Base-by-base conservation (phyloP, 92 coral and sea anemone species). In the Palythoa heliodiscus region DNA sequence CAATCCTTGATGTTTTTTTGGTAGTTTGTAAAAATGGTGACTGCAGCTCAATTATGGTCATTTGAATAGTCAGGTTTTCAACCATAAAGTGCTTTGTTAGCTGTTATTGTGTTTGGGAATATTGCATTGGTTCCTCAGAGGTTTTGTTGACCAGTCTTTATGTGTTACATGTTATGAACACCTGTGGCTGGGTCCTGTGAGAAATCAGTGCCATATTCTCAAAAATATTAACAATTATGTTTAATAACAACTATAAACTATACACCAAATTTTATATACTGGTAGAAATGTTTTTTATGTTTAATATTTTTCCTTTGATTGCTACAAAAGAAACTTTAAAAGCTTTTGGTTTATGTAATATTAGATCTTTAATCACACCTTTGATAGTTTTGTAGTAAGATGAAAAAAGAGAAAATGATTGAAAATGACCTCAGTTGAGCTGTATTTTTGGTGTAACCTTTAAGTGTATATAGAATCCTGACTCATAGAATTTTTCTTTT, bases 11-110 rank as follows among this genome's bases (percentile, higher is more conserved):
- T 78, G 58, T 80, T 52, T 16, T 80, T 80, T 39, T 43, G 39
- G 39, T 80, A 64, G 24, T 22, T 70, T 80, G 53, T 80, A n/a
- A 19, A 19, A 43, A 11, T 17, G 17, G 84, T 80, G 22, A 50
- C 66, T 80, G 72, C 84, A 80, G 84, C 84, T 80, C 84, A 80
- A 16, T 48, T 67, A 2, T 64, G 74, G 84, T 80, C 84, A 80
- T 80, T 80, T 67, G 74, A 67, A 9, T 11, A 39, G 35, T 79
- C n/a, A 79, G 11, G 25, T 2, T 79, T 43, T 48, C 19, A 52
- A 23, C 23, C 6, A 22, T 66, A 35, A 40, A 13, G 17, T 29
- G 66, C 5, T 48, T 19, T 64, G 11, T 35, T 29, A 35, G 22
- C 1, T 38, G 2, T 77, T 37, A 5, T 78, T 60, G 17, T 37